phyloP scores from a whole-genome alignment of 37 sponge, comb jelly and placozoan species.

The Amphimedon queenslandica region DNA sequence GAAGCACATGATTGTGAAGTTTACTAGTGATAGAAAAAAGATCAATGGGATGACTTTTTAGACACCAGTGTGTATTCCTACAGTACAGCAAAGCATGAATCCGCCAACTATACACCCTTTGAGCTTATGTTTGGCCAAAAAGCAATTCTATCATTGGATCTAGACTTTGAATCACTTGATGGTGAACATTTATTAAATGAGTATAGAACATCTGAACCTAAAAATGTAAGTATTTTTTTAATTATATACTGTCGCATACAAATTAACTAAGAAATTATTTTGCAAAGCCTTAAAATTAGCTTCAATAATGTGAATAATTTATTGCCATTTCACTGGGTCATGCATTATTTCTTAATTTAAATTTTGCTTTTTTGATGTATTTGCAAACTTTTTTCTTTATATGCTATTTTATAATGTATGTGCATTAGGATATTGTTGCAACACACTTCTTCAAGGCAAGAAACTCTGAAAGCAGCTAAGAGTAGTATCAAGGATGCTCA shows the following conservation, averaged over 20 bases:
- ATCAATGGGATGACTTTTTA: slow-evolving; percentile 20
- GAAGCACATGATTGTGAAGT: slow-evolving; percentile 29
- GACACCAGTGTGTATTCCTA: slow-evolving; percentile 28
- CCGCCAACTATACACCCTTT: slow-evolving; percentile 28
- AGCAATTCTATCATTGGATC: slow-evolving; percentile 20
- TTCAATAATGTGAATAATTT: too few species aligned
- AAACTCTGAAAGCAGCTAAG: slow-evolving; percentile 1
- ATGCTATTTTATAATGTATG: background rate
- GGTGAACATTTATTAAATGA: background rate
- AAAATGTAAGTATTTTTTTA: too few species aligned
- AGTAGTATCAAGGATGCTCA: slow-evolving; percentile 22
- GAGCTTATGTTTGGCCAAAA: slow-evolving; percentile 36
- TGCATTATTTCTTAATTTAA: too few species aligned
- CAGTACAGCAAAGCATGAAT: slow-evolving; percentile 33
- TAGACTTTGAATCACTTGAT: slow-evolving; percentile 5
- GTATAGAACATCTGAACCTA: too few species aligned
- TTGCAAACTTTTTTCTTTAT: too few species aligned
- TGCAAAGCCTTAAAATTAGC: too few species aligned
- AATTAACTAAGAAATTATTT: too few species aligned
- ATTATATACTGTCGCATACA: too few species aligned
- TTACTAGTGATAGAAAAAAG: slow-evolving; percentile 10
- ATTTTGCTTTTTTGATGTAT: too few species aligned
- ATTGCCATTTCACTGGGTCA: too few species aligned
- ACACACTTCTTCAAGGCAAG: background rate
- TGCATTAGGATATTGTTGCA: background rate